Percentiles rank a stretch among this genome's conserved stretches.
phyloP scores from a whole-genome alignment of 2,888 invertebrate genomes.

The Blastobasis adustella region DNA sequence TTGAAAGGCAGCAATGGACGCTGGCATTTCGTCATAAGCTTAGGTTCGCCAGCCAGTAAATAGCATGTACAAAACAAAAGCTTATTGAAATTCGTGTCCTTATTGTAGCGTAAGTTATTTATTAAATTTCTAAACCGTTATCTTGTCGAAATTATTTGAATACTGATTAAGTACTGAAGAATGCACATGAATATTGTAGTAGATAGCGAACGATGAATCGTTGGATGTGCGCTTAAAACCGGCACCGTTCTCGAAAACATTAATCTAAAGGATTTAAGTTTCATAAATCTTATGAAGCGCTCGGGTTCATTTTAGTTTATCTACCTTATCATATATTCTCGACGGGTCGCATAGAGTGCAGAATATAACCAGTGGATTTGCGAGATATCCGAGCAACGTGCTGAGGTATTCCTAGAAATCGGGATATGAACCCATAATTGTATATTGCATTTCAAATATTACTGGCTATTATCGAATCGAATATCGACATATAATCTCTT shows the following conservation, averaged over 20 bases:
- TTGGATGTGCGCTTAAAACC: neutral
- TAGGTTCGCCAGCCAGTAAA: neutral
- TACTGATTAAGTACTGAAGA: neutral
- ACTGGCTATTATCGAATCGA: no score
- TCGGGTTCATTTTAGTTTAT: neutral
- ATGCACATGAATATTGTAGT: neutral
- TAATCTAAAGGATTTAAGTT: neutral
- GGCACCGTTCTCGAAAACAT: neutral
- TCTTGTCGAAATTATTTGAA: neutral
- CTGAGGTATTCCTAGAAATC: slow-evolving; percentile 10
- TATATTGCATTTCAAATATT: no score
- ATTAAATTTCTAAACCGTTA: neutral
- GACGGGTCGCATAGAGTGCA: neutral
- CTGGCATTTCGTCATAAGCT: neutral
- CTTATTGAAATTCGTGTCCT: no score
- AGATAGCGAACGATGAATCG: neutral
- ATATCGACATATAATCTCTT: no score
- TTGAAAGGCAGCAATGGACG: neutral
- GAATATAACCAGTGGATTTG: slow-evolving; percentile 22
- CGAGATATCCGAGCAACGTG: slow-evolving; percentile 19
- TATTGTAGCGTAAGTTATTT: no score
- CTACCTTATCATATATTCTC: neutral
- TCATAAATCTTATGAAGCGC: neutral
- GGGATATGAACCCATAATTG: slow-evolving; percentile 1
- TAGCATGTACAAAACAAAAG: neutral